Evolutionary conservation across 2,113 vertebrate species (phyloP).

Genomic region (Sebastes fasciatus): DNA sequence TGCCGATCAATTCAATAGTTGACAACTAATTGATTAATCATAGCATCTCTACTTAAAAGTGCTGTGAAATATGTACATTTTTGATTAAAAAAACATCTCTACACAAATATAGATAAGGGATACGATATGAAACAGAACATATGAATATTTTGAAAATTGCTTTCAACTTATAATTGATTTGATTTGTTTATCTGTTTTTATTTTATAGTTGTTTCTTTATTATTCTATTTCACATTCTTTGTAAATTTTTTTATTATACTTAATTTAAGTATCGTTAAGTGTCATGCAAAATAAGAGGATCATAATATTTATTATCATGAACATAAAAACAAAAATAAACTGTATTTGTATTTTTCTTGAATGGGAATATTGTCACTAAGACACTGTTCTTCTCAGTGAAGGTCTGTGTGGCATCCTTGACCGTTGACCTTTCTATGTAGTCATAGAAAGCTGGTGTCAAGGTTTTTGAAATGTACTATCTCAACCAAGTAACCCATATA

Average conservation of each 20-base stretch:
- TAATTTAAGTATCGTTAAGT: not conserved
- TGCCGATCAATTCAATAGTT: no score
- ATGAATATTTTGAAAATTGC: not conserved
- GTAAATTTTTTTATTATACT: not conserved
- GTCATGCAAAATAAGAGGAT: not conserved
- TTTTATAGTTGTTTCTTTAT: not conserved
- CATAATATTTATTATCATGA: no score
- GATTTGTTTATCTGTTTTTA: not conserved
- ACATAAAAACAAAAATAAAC: not conserved
- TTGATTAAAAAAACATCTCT: not conserved
- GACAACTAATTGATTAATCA: no score
- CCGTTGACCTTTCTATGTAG: constrained; percentile 42
- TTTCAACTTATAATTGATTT: not conserved
- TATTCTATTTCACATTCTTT: not conserved
- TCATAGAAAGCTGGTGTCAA: not conserved
- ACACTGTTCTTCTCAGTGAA: not conserved
- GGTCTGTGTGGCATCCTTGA: constrained; percentile 12
- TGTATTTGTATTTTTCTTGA: not conserved
- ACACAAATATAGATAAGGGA: not conserved
- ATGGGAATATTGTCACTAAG: not conserved
- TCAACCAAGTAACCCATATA: not conserved
- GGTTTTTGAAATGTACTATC: not conserved
- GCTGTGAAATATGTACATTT: not conserved
- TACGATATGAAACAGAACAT: no score
- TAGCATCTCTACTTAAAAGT: no score